These are phyloP conservation scores for Ricordea florida DNA, from an alignment of 92 coral and sea anemone species.

Conservation along the genomic window DNA sequence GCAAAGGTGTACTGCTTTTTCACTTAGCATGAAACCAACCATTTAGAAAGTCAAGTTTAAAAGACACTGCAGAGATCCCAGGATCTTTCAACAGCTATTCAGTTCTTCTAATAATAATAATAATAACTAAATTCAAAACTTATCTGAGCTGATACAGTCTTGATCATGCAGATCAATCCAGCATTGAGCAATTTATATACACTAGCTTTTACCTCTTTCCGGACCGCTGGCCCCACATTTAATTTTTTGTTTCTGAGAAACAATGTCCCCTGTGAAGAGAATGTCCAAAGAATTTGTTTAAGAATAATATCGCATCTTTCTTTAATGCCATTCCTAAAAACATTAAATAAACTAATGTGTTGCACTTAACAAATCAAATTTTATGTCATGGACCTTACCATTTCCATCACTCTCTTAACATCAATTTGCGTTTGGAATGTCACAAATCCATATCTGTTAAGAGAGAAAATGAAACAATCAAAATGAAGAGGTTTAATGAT, in stretches of 20 bases:
- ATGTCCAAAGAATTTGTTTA: background rate
- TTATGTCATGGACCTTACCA: background rate
- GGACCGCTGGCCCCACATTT: constrained; percentile 59
- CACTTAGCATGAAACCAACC: too few relatives aligned
- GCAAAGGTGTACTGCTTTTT: too few relatives aligned
- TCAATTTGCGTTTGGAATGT: constrained; percentile 12
- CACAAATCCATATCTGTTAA: constrained; percentile 57
- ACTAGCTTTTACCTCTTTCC: constrained; percentile 26
- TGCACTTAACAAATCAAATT: background rate
- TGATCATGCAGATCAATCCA: too few relatives aligned
- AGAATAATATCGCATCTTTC: background rate
- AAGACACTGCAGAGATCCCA: too few relatives aligned
- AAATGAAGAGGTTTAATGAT: background rate
- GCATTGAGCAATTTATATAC: background rate
- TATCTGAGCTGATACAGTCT: too few relatives aligned
- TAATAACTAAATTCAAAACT: too few relatives aligned
- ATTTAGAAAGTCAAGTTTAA: too few relatives aligned
- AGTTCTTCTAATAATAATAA: too few relatives aligned
- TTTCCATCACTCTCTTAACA: constrained; percentile 22
- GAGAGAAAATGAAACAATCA: background rate
- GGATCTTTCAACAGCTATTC: too few relatives aligned
- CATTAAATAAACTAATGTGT: too few relatives aligned
- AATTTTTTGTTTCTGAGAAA: constrained; percentile 49
- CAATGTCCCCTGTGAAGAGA: constrained; percentile 32
- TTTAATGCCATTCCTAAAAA: too few relatives aligned